Evolutionary conservation across 2,797 vertebrate species (phyloP), one percentile per base, ranked within the genome.

Genomic region (Glyptemys insculpta): DNA sequence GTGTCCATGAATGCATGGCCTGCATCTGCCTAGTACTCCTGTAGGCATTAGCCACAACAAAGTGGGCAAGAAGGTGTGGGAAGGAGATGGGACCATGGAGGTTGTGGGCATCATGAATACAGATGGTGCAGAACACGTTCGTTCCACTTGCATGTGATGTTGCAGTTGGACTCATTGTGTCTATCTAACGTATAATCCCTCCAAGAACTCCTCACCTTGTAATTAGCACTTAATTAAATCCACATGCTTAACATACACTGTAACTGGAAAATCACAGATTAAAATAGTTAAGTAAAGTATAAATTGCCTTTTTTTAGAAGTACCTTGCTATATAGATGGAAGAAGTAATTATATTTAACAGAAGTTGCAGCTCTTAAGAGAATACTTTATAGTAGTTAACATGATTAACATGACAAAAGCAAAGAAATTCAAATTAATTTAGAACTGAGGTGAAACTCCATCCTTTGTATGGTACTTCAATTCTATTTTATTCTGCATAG

Each of bases 181-280:
- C 89, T 97, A 93, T 93, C 95, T 87, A 87, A 95, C 92, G 95
- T 94, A 95, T 91, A 96, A 93, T 95, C 83, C 93, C 86, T 95
- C 81, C 74, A 91, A 96, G 96, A 97, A 88, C 72, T 95, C 93
- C 88, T 84, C 92, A 96, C 91, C 93, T 95, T 96, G 96, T 97
- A 97, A 97, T 97, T 97, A 96, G 96, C 88, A 78, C 79, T 89
- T 72, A 94, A 94, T 93, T 96, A 79, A 82, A 93, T 57, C 87
- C 89, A 90, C 72, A 86, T 87, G 78, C 89, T 96, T 97, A 95
- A 91, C 62, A 82, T 92, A 95, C 47, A 95, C 74, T 83, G 87
- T 96, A 90, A 92, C 88, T 91, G 68, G 68, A 94, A 95, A 87
- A 95, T 96, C 96, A 79, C 25, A 86, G 83, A 49, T 91, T 95